Conservation (phyloP, 2,113 vertebrate species). For the Peromyscus maniculatus region DNA sequence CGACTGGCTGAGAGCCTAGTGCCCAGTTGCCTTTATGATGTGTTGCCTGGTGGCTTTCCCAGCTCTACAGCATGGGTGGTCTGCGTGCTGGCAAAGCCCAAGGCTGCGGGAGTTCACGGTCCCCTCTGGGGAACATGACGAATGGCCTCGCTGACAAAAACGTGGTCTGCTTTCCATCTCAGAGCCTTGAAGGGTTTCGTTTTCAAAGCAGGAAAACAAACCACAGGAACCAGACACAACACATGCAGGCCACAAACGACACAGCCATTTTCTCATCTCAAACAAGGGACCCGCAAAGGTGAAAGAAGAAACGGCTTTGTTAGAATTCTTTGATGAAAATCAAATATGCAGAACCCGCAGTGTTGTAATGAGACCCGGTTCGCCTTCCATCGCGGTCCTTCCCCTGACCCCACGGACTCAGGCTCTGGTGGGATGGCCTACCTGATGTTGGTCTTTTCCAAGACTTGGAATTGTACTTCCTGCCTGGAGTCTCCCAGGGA, state of each 20-base stretch:
- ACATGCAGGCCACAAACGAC: constrained; percentile 71
- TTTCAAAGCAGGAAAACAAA: constrained; percentile 84
- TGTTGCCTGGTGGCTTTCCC: constrained; percentile 50
- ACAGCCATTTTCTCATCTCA: constrained; percentile 71
- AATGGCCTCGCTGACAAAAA: constrained; percentile 81
- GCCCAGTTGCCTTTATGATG: background rate
- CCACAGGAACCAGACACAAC: constrained; percentile 81
- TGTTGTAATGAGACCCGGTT: constrained; percentile 17
- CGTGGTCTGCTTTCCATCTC: constrained; percentile 83
- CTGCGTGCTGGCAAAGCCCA: constrained; percentile 60
- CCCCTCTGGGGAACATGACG: constrained; percentile 81
- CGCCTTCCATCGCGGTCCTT: background rate
- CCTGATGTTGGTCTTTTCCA: background rate
- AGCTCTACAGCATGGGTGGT: constrained; percentile 76
- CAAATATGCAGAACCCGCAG: constrained; percentile 20
- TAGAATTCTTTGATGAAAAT: constrained; percentile 67
- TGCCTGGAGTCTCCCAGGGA: background rate
- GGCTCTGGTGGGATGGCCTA: background rate
- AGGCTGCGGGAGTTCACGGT: constrained; percentile 78
- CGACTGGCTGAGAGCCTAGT: constrained; percentile 18
- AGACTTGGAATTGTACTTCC: background rate
- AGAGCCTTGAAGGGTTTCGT: constrained; percentile 76
- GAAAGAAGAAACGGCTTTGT: constrained; percentile 74
- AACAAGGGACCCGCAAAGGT: constrained; percentile 67
- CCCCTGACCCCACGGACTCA: background rate